Evolutionary conservation across 2,113 vertebrate genomes (phyloP).

Genomic region (Hemibagrus wyckioides): DNA sequence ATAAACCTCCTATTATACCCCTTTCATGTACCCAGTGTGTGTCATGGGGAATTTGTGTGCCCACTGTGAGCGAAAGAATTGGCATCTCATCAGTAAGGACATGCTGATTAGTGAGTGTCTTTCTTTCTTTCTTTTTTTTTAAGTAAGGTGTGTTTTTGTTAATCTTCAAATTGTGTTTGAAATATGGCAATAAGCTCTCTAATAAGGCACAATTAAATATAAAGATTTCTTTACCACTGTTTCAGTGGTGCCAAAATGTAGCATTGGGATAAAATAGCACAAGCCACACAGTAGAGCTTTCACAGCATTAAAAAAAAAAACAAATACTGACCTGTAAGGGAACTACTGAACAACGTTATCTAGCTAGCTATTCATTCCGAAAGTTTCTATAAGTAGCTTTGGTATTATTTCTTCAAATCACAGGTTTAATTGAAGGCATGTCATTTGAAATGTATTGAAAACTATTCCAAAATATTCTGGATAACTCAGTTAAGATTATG

Average conservation of each 20-base stretch:
- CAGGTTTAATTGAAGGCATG: not conserved
- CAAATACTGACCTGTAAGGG: not conserved
- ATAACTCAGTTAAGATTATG: not conserved
- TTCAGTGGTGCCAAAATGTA: not conserved
- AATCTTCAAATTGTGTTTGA: not conserved
- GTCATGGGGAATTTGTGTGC: not conserved
- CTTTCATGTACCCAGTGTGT: constrained; percentile 29
- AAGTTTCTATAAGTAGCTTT: not conserved
- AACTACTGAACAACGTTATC: not conserved
- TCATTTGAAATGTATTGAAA: not conserved
- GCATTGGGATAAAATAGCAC: not conserved
- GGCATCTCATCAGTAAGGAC: constrained; percentile 27
- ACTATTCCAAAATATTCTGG: not conserved
- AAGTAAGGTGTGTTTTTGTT: not conserved
- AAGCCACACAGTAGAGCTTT: not conserved
- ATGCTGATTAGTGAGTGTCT: constrained; percentile 10
- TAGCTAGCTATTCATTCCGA: not conserved
- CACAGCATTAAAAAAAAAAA: not conserved
- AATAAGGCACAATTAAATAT: not conserved
- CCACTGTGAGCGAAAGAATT: constrained; percentile 13
- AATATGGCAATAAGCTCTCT: not conserved
- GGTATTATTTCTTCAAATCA: not conserved
- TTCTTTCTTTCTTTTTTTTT: not conserved
- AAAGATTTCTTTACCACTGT: not conserved
- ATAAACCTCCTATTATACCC: constrained; percentile 21